phyloP scores from a whole-genome alignment of 1,140 invertebrate genomes.

The Diplogasteroides magnus region DNA sequence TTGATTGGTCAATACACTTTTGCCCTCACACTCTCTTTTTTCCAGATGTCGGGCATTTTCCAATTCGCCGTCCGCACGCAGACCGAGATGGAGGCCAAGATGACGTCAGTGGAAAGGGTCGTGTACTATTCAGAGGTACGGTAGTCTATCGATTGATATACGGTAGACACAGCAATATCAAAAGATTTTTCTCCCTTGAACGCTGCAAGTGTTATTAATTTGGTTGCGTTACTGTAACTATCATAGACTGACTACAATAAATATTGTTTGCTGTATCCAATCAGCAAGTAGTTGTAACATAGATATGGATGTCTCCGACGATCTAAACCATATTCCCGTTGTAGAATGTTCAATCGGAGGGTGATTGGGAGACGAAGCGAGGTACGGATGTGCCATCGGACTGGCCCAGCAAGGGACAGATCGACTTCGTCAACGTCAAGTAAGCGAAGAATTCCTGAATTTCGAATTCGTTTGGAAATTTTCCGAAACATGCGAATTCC shows the following conservation, averaged over 20 bases:
- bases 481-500: no score
- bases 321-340: no score
- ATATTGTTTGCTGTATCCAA: no score
- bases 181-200: no score
- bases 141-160: no score
- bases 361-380: slow-evolving; percentile 14
- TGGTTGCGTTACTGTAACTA: neutral
- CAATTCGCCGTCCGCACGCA: slow-evolving; percentile 66
- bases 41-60: slow-evolving; percentile 65
- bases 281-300: no score
- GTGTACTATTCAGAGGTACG: slow-evolving; percentile 59
- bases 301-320: no score
- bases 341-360: slow-evolving; percentile 23
- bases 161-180: no score
- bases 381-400: slow-evolving; percentile 20
- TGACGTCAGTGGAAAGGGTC: slow-evolving; percentile 66
- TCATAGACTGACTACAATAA: neutral
- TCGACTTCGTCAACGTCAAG: slow-evolving; percentile 48
- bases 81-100: slow-evolving; percentile 66
- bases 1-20: neutral
- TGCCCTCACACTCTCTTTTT: neutral
- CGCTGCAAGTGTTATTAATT: neutral
- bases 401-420: slow-evolving; percentile 46
- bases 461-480: no score
- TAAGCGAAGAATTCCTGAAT: no score